These are phyloP conservation scores for Parazoanthus atlanticus DNA, from an alignment of 92 coral and sea anemone genomes.

Conservation along the genomic window DNA sequence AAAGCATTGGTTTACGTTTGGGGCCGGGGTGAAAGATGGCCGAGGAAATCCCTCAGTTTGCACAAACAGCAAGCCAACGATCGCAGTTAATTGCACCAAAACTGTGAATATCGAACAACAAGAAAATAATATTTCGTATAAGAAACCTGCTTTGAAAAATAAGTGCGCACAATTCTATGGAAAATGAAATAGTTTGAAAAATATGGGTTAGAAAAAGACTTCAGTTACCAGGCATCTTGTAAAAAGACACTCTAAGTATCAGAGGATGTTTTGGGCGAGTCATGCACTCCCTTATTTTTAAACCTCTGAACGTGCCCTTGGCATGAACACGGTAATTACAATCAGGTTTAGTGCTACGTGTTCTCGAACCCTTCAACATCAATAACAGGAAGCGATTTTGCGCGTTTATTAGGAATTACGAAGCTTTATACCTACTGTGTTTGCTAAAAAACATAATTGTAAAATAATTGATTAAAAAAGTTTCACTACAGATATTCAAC, in stretches of 20 bases:
- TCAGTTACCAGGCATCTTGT: background rate
- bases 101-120: background rate
- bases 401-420: background rate
- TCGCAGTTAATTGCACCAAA: background rate
- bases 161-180: background rate
- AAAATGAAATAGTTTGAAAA: background rate
- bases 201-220: background rate
- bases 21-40: background rate
- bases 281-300: constrained; percentile 3
- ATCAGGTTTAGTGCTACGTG: background rate
- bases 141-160: background rate
- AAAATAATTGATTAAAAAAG: background rate
- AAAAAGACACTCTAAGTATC: background rate
- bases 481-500: background rate
- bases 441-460: background rate
- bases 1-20: constrained; percentile 4
- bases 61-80: background rate
- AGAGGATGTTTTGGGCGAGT: background rate
- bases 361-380: background rate
- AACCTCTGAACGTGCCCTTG: background rate
- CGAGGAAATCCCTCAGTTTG: background rate
- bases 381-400: constrained; percentile 5
- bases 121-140: background rate
- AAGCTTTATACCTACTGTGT: background rate
- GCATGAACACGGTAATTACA: background rate